phyloP scores from a whole-genome alignment of 1,140 invertebrate genomes.

The Heliconius hermathena region DNA sequence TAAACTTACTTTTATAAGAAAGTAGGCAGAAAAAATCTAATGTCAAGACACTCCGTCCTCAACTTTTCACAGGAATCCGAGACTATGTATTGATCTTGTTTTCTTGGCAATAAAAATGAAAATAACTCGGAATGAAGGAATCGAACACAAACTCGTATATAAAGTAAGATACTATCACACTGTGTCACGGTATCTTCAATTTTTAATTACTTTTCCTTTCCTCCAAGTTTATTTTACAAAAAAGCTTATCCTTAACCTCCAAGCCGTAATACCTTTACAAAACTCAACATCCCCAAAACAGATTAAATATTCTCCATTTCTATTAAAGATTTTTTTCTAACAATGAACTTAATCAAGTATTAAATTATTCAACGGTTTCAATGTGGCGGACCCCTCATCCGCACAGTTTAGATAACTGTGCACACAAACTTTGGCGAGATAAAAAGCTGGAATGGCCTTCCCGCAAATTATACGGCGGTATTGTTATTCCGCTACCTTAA shows the following conservation, averaged over 20 bases:
- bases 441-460: constrained; percentile 74
- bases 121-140: too few species aligned
- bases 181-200: too few species aligned
- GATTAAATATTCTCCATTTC: constrained; percentile 41
- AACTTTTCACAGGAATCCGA: too few species aligned
- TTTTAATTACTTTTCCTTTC: not conserved
- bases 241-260: not conserved
- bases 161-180: too few species aligned
- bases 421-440: constrained; percentile 72
- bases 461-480: constrained; percentile 72
- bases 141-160: too few species aligned
- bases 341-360: constrained; percentile 70
- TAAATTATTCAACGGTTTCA: constrained; percentile 71
- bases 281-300: constrained; percentile 21
- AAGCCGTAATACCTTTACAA: not conserved
- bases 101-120: too few species aligned
- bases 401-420: constrained; percentile 69
- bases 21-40: too few species aligned
- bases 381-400: constrained; percentile 58
- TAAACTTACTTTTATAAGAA: too few species aligned
- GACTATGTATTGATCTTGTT: too few species aligned
- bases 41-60: too few species aligned
- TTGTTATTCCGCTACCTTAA: constrained; percentile 70
- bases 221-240: not conserved
- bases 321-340: constrained; percentile 57